Base-by-base conservation (phyloP, 2,797 vertebrate genomes). In the Rhinella marina region DNA sequence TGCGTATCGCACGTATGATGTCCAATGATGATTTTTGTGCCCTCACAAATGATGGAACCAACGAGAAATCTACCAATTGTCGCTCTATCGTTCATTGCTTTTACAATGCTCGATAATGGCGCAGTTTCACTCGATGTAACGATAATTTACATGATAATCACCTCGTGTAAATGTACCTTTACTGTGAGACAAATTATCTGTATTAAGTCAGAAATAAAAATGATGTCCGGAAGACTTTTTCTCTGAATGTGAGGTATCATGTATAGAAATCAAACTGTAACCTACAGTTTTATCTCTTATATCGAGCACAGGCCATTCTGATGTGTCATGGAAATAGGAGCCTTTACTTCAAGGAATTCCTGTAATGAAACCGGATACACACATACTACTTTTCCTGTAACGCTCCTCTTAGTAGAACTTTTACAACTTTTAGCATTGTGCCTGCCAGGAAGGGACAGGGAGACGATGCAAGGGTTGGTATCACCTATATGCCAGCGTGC, bases 241-340 rank as follows among this genome's bases (percentile, higher is more conserved):
- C 41, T 41, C 41, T 41, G 41, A 41, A 41, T 41, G 41, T 41
- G 41, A 41, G 41, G 41, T 41, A 41, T 56, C 11, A 68, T 27
- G n/a, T 27, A 27, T 27, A 27, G 25, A 68, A 1, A 27, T 68
- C 1, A 7, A 17, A 10, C 50, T 54, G 27, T n/a, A 70, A 27
- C 27, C 21, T 17, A 9, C 3, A 6, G 2, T 52, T 75, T 41
- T 73, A 21, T 75, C 27, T 27, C 7, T 2, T 10, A 12, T 27
- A 4, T 10, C 25, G 12, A 64, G 59, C 5, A 17, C 59, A 66
- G n/a, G 48, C 56, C 48, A 10, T 56, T 62, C 48, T 11, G 5
- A 59, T 81, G 54, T 81, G 86, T 81, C 66, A 87, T 59, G 86
- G 86, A 82, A 87, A 82, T 68, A 52, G 70, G 57, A 87, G 25